Evolutionary conservation across 2,113 vertebrate species (phyloP).

Genomic region (Lota lota): DNA sequence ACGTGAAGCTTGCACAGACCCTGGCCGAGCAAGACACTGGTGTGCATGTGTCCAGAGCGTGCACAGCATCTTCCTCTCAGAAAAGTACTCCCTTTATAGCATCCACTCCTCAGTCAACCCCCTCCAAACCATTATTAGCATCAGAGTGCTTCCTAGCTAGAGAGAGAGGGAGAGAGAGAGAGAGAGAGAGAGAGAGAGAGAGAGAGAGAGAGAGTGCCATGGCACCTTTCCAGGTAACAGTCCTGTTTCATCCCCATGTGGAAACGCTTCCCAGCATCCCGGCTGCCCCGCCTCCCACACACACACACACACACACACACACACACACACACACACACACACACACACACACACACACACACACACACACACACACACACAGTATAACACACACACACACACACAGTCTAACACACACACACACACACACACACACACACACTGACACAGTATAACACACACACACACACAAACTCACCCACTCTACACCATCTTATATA

Average conservation of each 20-base stretch:
- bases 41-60: too few relatives aligned
- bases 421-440: too few relatives aligned
- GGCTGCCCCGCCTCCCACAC: slow-evolving; percentile 24
- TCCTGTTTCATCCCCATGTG: slow-evolving; percentile 67
- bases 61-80: too few relatives aligned
- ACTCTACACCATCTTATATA: too few relatives aligned
- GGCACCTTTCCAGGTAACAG: slow-evolving; percentile 67
- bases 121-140: slow-evolving; percentile 41
- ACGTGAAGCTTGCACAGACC: background rate
- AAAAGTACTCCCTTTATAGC: background rate
- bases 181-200: too few relatives aligned
- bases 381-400: too few relatives aligned
- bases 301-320: slow-evolving; percentile 2
- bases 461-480: too few relatives aligned
- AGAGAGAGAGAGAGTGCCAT: slow-evolving; percentile 40
- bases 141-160: slow-evolving; percentile 60
- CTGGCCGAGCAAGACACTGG: too few relatives aligned
- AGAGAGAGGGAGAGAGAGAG: too few relatives aligned
- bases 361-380: background rate
- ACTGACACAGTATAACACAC: too few relatives aligned
- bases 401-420: too few relatives aligned
- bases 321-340: slow-evolving; percentile 9
- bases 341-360: background rate
- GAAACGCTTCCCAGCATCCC: slow-evolving; percentile 61
- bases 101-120: background rate